These are phyloP conservation scores for Oryzias melastigma DNA, from an alignment of 2,113 vertebrate genomes.

Conservation along the genomic window DNA sequence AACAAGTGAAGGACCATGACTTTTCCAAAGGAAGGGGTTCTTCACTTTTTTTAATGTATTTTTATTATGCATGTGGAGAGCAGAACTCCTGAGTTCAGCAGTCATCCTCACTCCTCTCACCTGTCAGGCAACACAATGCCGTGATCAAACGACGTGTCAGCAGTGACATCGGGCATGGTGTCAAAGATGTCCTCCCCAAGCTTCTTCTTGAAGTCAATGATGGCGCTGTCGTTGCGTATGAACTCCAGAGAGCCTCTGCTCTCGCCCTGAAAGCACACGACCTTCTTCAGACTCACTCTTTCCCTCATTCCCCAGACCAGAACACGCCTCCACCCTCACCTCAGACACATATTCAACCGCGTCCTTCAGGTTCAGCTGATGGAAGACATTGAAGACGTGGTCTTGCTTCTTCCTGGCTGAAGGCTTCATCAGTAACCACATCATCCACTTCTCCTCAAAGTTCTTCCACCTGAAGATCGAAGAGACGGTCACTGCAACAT, in stretches of 20 bases:
- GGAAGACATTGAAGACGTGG: conserved; percentile 89
- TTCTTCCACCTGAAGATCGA: conserved; percentile 83
- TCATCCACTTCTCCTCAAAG: conserved; percentile 88
- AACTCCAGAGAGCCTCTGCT: conserved; percentile 91
- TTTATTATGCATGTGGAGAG: too few species aligned
- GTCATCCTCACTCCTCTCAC: conserved; percentile 44
- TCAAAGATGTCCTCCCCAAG: conserved; percentile 80
- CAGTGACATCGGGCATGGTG: conserved; percentile 80
- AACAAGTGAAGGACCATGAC: too few species aligned
- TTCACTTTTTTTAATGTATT: too few species aligned
- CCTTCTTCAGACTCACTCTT: background rate
- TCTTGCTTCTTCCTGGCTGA: conserved; percentile 87
- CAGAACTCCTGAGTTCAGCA: too few species aligned
- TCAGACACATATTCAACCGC: conserved; percentile 91
- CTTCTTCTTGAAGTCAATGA: conserved; percentile 87
- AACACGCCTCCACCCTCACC: conserved; percentile 66
- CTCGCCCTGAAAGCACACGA: conserved; percentile 80
- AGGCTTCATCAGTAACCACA: conserved; percentile 85
- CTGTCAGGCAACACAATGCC: conserved; percentile 4
- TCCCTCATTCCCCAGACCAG: background rate
- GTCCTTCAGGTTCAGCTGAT: conserved; percentile 93
- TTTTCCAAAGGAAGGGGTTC: too few species aligned
- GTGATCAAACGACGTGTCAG: conserved; percentile 38
- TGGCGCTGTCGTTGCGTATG: conserved; percentile 83
- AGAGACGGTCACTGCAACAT: background rate